Evolutionary conservation across 2,797 vertebrate genomes (phyloP).

Genomic region (Chrosomus eos): DNA sequence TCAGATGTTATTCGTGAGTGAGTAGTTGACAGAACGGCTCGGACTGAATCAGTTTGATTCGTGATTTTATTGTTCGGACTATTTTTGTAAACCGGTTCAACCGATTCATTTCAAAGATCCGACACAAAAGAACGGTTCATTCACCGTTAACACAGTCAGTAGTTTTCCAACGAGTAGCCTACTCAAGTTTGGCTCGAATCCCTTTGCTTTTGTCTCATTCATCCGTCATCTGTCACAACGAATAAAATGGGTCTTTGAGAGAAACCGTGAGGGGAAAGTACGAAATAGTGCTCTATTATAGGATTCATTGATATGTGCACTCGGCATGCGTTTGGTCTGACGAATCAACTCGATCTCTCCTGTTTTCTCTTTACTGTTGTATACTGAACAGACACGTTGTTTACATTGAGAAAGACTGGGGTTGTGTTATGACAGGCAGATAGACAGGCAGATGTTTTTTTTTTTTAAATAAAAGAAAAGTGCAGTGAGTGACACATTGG

Average conservation of each 20-base stretch:
- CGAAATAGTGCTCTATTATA: not conserved
- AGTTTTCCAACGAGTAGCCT: slow-evolving; percentile 78
- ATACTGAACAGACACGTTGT: too few species aligned
- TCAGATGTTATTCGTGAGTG: not conserved
- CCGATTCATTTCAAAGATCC: not conserved
- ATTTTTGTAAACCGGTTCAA: not conserved
- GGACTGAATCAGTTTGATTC: not conserved
- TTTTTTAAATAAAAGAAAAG: too few species aligned
- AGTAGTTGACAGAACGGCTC: not conserved
- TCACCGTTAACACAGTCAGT: slow-evolving; percentile 42
- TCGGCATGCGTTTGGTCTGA: not conserved
- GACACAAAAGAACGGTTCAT: not conserved
- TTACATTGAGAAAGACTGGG: too few species aligned
- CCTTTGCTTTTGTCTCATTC: slow-evolving; percentile 49
- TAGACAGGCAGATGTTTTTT: too few species aligned
- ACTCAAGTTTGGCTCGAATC: slow-evolving; percentile 66
- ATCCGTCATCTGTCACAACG: slow-evolving; percentile 9
- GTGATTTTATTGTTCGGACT: not conserved
- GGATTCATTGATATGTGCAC: not conserved
- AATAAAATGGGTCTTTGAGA: not conserved
- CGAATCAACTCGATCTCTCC: not conserved
- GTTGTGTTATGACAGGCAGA: too few species aligned
- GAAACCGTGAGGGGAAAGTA: not conserved
- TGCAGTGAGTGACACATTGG: not conserved
- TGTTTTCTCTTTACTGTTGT: too few species aligned